Base-by-base conservation (phyloP, 2,113 vertebrate genomes). In the Pelusios castaneus region DNA sequence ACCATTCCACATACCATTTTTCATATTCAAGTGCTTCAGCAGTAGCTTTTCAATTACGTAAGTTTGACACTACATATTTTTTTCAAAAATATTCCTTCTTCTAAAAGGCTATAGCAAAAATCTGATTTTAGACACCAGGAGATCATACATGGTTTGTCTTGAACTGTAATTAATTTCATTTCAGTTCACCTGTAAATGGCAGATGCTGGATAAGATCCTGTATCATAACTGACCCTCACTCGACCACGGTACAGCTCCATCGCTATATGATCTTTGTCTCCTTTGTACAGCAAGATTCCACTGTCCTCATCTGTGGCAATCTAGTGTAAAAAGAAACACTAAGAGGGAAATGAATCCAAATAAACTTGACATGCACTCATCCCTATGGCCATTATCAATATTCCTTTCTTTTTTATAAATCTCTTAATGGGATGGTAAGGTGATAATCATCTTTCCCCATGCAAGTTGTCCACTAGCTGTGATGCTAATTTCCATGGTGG, bases 301-400 rank as follows among this genome's bases (percentile, higher is more conserved):
- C 98, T 99, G 97, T 99, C 99, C 97, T 99, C 99, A 89, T 99
- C 99, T 31, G 99, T 99, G 56, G 99, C 99, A 63, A 99, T 99
- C 99, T 99, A 96, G 73, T 86, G 84, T 93, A 93, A 91, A 97
- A 96, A 88, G 6, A 95, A 94, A 80, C 81, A 85, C 41, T 93
- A 89, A 88, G 55, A 79, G 54, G 51, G 76, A 73, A 34, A 93
- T 82, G 45, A 1, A 89, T 70, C 47, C 25, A 73, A 78, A 79
- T 79, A 88, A 82, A 91, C 87, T 73, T 1, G 75, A 95, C 93
- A 80, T 60, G 16, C 58, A 87, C 31, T 45, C 73, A 45, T 25
- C 12, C 75, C 54, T 77, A 91, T 89, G 24, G 58, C 90, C 84
- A 84, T n/a, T 94, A 19, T 5, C 60, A 55, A 54, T 79, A 16